These are phyloP conservation scores for Coleophora flavipennella DNA, from an alignment of 2,888 invertebrate genomes.

Conservation along the genomic window DNA sequence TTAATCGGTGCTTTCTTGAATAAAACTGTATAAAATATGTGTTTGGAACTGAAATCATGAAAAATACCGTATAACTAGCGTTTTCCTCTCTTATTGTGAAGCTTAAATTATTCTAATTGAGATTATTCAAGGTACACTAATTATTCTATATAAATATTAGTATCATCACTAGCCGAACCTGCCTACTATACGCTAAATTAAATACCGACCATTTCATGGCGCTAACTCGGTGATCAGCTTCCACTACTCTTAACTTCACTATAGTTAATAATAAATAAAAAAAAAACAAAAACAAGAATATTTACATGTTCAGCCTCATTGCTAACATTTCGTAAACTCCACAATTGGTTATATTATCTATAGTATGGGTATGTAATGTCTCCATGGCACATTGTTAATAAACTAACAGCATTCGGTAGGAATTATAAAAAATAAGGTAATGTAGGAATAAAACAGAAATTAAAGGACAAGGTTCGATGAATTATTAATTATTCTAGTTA, in stretches of 20 bases:
- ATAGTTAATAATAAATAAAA: constrained; percentile 51
- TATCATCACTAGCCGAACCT: constrained; percentile 43
- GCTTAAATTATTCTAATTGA: constrained; percentile 43
- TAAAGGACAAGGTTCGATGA: constrained; percentile 26
- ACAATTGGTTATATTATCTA: constrained; percentile 20
- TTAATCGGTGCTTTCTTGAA: constrained; percentile 48
- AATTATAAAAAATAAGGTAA: constrained; percentile 9
- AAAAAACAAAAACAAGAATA: constrained; percentile 46
- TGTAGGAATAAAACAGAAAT: constrained; percentile 48
- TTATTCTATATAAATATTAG: constrained; percentile 38
- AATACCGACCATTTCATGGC: not conserved
- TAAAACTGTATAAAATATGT: constrained; percentile 46
- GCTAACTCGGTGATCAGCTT: not conserved
- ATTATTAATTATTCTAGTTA: constrained; percentile 30
- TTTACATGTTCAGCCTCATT: constrained; percentile 59
- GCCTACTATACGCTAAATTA: constrained; percentile 7
- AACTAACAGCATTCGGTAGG: constrained; percentile 4
- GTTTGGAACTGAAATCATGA: constrained; percentile 23
- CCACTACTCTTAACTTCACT: constrained; percentile 26
- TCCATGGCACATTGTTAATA: constrained; percentile 14
- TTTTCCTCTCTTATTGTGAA: constrained; percentile 3
- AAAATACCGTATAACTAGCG: not conserved
- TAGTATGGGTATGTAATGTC: constrained; percentile 2
- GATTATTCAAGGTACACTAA: constrained; percentile 62
- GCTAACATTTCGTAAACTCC: constrained; percentile 25